Evolutionary conservation across 2,113 vertebrate species (phyloP).

Genomic region (Zapus hudsonius): DNA sequence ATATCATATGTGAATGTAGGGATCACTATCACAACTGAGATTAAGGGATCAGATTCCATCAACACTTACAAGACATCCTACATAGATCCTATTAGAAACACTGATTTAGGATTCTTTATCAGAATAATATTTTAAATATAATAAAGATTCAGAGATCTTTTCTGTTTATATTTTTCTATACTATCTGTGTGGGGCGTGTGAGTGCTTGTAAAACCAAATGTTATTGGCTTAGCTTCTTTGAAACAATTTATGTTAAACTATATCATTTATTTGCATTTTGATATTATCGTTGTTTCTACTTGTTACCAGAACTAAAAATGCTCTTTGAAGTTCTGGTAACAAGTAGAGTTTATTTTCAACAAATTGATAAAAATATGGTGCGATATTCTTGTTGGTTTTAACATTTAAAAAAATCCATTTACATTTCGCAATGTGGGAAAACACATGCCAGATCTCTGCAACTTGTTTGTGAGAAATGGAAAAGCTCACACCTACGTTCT

Average conservation of each 20-base stretch:
- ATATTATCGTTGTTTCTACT: not conserved
- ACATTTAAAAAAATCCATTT: not conserved
- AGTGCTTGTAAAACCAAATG: not conserved
- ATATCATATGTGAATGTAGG: rapidly evolving
- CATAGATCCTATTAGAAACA: not conserved
- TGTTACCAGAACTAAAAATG: not conserved
- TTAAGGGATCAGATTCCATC: rapidly evolving
- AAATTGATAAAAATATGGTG: constrained; percentile 34
- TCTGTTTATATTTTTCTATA: not conserved
- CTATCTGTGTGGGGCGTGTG: no score
- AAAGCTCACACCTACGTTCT: not conserved
- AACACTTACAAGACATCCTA: not conserved
- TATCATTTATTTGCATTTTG: not conserved
- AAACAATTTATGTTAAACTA: not conserved
- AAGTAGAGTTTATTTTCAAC: constrained; percentile 20
- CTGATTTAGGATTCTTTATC: not conserved
- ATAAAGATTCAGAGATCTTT: not conserved
- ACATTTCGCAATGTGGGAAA: constrained; percentile 47
- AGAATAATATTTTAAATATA: constrained; percentile 1
- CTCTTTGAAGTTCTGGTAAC: not conserved
- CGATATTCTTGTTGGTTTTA: constrained; percentile 30
- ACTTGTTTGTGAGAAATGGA: constrained; percentile 60
- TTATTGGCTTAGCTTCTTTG: not conserved
- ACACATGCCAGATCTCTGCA: constrained; percentile 27
- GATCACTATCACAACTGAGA: rapidly evolving